phyloP scores from a whole-genome alignment of 2,888 invertebrate genomes.

The Euspilapteryx auroguttella region DNA sequence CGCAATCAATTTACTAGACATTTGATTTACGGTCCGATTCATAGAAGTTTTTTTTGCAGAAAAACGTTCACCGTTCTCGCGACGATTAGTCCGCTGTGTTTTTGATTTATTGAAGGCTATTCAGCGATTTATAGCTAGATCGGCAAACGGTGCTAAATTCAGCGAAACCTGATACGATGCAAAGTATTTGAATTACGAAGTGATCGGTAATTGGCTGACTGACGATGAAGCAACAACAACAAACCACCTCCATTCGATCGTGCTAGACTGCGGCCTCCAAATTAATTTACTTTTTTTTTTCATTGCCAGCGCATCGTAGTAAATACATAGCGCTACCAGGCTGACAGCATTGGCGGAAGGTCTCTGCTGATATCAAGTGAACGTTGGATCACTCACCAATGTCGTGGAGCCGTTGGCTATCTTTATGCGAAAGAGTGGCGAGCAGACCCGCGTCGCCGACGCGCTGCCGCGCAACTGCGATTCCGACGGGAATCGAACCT shows the following conservation, averaged over 20 bases:
- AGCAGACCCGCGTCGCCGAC: constrained; percentile 65
- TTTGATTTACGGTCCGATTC: constrained; percentile 11
- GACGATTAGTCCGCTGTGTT: no score
- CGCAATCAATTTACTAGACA: constrained; percentile 15
- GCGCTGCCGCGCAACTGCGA: constrained; percentile 81
- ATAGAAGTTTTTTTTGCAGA: constrained; percentile 3
- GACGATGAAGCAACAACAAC: background rate
- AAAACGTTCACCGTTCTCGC: background rate
- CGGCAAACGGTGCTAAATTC: no score
- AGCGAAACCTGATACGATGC: no score
- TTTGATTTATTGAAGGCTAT: no score
- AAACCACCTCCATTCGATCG: background rate
- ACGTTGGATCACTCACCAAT: constrained; percentile 39
- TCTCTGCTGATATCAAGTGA: constrained; percentile 4
- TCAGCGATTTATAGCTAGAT: no score
- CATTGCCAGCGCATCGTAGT: constrained; percentile 41
- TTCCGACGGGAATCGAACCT: constrained; percentile 78
- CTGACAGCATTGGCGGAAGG: constrained; percentile 14
- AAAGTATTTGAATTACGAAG: no score
- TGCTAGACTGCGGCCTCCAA: constrained; percentile 3
- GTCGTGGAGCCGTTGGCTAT: constrained; percentile 58
- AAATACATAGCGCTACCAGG: constrained; percentile 54
- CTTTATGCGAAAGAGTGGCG: constrained; percentile 59
- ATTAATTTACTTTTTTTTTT: constrained; percentile 34
- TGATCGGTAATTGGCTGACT: no score